A percentile compares a stretch with the other conserved stretches of the same genome.
Conservation (phyloP, 2,113 vertebrate genomes). For the Peromyscus polionotus region DNA sequence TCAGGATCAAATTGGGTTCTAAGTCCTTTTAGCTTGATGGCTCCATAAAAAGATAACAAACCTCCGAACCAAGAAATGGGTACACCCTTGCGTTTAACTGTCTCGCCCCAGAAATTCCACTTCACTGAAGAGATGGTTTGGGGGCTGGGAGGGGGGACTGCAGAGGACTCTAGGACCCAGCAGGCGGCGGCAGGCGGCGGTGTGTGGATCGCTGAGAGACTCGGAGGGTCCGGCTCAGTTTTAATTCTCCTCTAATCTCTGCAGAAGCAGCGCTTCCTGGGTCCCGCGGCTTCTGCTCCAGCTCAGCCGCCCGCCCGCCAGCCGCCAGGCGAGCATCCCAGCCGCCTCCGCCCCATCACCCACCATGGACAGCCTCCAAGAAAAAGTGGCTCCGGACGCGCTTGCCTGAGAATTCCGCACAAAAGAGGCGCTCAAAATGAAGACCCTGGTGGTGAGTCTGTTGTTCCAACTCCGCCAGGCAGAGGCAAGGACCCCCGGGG, state of each 20-base stretch:
- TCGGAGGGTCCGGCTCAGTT: conserved; percentile 89
- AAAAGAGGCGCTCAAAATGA: conserved; percentile 92
- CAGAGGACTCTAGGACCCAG: conserved; percentile 89
- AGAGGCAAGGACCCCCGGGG: conserved; percentile 58
- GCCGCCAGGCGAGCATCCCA: neutral
- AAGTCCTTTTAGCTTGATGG: conserved; percentile 31
- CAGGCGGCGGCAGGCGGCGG: conserved; percentile 84
- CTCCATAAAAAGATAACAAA: conserved; percentile 67
- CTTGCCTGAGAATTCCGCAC: conserved; percentile 86
- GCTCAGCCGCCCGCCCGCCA: neutral
- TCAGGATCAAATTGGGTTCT: neutral
- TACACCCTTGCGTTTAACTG: conserved; percentile 14
- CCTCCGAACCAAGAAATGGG: conserved; percentile 19
- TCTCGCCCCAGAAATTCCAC: conserved; percentile 64
- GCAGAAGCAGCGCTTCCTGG: conserved; percentile 79
- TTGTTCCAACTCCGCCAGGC: conserved; percentile 75
- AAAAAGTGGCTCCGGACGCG: conserved; percentile 88
- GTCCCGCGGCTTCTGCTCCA: conserved; percentile 73
- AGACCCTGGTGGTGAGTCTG: conserved; percentile 95
- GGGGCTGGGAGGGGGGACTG: conserved; percentile 51
- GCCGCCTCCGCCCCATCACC: neutral
- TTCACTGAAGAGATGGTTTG: conserved; percentile 25
- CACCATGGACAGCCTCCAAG: conserved; percentile 88
- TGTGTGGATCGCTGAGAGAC: conserved; percentile 88
- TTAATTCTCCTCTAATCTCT: conserved; percentile 90